Evolutionary conservation across 2,113 vertebrate species (phyloP).

Genomic region (Chamaea fasciata): DNA sequence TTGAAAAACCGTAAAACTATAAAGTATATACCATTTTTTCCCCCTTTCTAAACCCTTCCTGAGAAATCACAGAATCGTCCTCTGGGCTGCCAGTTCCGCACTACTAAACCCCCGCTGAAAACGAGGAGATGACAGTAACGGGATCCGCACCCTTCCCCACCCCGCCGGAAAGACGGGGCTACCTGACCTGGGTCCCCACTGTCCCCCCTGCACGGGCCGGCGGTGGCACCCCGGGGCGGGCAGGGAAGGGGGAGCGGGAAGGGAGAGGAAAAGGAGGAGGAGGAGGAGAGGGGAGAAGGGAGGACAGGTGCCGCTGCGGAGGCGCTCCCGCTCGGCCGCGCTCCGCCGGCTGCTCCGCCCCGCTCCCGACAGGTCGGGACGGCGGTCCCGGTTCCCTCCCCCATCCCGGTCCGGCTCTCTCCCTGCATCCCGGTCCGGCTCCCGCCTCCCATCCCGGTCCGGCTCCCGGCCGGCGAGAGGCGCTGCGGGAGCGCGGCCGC

Average conservation of each 20-base stretch:
- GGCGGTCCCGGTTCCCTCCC: no score
- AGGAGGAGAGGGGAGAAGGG: background rate
- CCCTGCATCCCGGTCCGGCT: background rate
- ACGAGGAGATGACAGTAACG: rapidly evolving
- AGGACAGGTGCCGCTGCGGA: background rate
- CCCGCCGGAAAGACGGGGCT: rapidly evolving
- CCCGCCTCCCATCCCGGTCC: background rate
- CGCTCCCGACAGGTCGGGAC: background rate
- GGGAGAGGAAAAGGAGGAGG: no score
- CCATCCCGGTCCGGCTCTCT: no score
- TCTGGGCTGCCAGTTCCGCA: background rate
- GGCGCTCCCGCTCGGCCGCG: no score
- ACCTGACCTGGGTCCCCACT: background rate
- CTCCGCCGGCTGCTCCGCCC: background rate
- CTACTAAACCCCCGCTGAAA: rapidly evolving
- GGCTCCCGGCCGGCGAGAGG: background rate
- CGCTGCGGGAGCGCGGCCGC: background rate
- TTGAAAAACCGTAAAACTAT: rapidly evolving
- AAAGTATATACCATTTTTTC: rapidly evolving
- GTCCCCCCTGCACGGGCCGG: rapidly evolving
- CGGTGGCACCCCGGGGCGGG: background rate
- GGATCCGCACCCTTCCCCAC: rapidly evolving
- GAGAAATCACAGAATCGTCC: rapidly evolving
- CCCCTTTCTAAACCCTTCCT: background rate
- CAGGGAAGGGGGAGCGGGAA: no score